Conservation (phyloP, 2,797 vertebrate genomes). For the Cynopterus sphinx region DNA sequence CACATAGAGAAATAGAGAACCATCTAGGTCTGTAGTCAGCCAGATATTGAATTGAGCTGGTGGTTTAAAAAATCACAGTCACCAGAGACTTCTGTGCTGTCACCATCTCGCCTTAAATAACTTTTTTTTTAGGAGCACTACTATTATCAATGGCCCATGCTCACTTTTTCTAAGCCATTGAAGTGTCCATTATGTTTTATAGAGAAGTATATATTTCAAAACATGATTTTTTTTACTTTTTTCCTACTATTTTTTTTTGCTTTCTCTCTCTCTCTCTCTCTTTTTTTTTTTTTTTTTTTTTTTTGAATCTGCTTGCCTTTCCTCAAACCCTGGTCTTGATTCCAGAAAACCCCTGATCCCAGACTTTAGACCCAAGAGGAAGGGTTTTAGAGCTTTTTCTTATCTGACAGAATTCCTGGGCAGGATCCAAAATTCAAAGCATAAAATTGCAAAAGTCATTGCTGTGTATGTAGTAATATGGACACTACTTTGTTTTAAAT, state of each 20-base stretch:
- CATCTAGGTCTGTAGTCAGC: slow-evolving; percentile 65
- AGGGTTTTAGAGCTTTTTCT: neutral
- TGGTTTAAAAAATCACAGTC: slow-evolving; percentile 44
- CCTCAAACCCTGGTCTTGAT: neutral
- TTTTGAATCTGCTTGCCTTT: neutral
- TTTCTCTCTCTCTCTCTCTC: no score
- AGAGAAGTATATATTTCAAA: neutral
- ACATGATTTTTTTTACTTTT: neutral
- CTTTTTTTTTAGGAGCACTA: neutral
- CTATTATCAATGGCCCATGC: rapidly evolving
- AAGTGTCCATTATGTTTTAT: neutral
- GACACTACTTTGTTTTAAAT: neutral
- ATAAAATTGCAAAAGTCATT: neutral
- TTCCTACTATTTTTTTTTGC: neutral
- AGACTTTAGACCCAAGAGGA: neutral
- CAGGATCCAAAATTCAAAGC: neutral
- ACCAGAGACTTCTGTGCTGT: neutral
- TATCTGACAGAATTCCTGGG: neutral
- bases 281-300: rapidly evolving
- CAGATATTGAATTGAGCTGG: slow-evolving; percentile 66
- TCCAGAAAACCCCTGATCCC: neutral
- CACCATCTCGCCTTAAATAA: neutral
- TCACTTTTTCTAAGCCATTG: neutral
- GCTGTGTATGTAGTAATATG: neutral
- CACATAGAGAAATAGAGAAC: slow-evolving; percentile 61